Conservation (phyloP, 2,888 invertebrate genomes). For the Lydus trimaculatus region DNA sequence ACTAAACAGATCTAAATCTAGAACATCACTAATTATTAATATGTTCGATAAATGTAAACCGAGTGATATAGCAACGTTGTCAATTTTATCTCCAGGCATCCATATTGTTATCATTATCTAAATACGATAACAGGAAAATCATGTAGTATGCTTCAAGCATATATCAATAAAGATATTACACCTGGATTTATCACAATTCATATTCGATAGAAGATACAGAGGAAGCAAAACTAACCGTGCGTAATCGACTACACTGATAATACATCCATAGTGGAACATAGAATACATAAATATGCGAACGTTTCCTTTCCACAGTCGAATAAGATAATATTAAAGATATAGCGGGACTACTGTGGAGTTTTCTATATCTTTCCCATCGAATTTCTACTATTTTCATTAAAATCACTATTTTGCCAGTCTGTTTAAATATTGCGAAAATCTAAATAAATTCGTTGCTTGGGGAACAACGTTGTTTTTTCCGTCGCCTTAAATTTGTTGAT, state of each 20-base stretch:
- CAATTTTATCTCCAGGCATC: not conserved
- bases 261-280: no score
- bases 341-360: no score
- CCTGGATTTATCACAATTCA: conserved; percentile 48
- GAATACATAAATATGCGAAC: no score
- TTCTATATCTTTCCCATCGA: no score
- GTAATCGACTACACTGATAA: conserved; percentile 24
- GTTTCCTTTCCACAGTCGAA: no score
- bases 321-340: no score
- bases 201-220: conserved; percentile 40
- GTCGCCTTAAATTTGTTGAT: not conserved
- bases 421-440: no score
- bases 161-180: conserved; percentile 46
- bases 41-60: not conserved
- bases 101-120: not conserved
- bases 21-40: not conserved
- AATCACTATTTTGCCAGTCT: no score
- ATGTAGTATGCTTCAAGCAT: conserved; percentile 35
- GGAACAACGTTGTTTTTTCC: not conserved
- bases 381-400: no score
- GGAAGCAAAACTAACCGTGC: conserved; percentile 29
- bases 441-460: no score
- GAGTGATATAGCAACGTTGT: not conserved
- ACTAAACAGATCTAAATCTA: not conserved
- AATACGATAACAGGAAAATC: conserved; percentile 29